phyloP scores from a whole-genome alignment of 2,797 vertebrate species.

The Zalophus californianus region DNA sequence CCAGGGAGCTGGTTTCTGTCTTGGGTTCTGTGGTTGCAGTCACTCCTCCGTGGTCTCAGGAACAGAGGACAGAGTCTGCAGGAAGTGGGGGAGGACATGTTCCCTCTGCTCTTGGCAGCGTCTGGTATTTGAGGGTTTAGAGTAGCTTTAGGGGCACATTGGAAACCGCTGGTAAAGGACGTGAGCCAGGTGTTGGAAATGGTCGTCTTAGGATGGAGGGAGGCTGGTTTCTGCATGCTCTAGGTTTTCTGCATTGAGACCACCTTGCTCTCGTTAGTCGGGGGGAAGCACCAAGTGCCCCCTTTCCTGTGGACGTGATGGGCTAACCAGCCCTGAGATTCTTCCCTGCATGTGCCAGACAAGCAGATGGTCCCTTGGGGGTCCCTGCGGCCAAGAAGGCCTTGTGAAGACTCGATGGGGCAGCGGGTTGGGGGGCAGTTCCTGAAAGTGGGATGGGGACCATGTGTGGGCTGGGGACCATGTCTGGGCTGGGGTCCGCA shows the following conservation, averaged over 20 bases:
- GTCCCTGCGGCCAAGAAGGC: not conserved
- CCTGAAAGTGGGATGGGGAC: too few relatives aligned
- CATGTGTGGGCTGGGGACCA: not conserved
- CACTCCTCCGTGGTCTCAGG: not conserved
- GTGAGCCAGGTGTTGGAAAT: accelerated
- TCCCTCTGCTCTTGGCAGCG: not conserved
- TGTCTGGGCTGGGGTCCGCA: not conserved
- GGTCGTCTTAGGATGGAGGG: accelerated
- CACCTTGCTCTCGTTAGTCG: not conserved
- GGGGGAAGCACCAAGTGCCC: not conserved
- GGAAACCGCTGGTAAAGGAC: not conserved
- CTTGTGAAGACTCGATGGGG: not conserved
- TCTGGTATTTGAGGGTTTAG: not conserved
- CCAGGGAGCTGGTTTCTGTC: not conserved
- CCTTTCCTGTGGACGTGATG: not conserved
- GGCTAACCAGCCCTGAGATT: not conserved
- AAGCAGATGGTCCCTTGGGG: not conserved
- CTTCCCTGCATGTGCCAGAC: too few relatives aligned
- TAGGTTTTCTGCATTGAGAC: not conserved
- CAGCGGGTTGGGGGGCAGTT: not conserved
- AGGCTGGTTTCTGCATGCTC: not conserved
- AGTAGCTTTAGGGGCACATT: not conserved
- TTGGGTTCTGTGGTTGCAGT: not conserved
- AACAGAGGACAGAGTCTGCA: not conserved
- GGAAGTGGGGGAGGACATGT: not conserved